Percentiles rank a stretch among this genome's conserved stretches.
These are phyloP conservation scores for Chamaetylas fuelleborni DNA, from an alignment of 2,113 vertebrate species.

Conservation along the genomic window DNA sequence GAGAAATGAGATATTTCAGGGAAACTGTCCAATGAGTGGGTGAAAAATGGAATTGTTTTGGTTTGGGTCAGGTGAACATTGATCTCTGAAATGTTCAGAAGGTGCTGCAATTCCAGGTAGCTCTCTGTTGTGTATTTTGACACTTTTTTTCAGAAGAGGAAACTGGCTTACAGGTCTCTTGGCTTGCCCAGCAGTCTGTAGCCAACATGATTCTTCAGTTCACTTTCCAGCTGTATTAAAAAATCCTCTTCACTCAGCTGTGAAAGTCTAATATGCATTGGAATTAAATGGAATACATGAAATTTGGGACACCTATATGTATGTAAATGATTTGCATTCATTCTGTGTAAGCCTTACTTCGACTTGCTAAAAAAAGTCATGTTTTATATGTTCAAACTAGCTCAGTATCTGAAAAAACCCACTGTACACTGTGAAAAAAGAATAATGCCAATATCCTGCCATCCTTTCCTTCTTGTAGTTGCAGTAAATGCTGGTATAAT, in stretches of 20 bases:
- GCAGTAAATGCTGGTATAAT: background rate
- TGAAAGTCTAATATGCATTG: background rate
- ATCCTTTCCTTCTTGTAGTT: background rate
- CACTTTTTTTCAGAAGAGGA: background rate
- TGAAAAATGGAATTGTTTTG: background rate
- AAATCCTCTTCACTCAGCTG: background rate
- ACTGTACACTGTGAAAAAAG: background rate
- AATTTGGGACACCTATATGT: background rate
- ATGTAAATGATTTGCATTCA: background rate
- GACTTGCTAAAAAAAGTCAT: background rate
- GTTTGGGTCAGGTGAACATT: background rate
- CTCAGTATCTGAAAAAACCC: background rate
- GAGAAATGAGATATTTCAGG: background rate
- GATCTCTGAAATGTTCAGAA: background rate
- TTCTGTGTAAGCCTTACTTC: background rate
- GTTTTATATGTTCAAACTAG: background rate
- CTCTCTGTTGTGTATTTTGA: background rate
- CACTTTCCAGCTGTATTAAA: background rate
- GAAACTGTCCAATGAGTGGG: background rate
- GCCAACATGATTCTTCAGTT: background rate
- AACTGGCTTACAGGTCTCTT: too few species aligned
- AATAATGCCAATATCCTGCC: background rate
- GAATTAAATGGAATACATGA: background rate
- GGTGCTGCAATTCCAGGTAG: background rate
- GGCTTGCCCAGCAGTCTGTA: background rate